A percentile compares a stretch with the other conserved stretches of the same genome.
Conservation (phyloP, 2,113 vertebrate species). For the Antennarius striatus region DNA sequence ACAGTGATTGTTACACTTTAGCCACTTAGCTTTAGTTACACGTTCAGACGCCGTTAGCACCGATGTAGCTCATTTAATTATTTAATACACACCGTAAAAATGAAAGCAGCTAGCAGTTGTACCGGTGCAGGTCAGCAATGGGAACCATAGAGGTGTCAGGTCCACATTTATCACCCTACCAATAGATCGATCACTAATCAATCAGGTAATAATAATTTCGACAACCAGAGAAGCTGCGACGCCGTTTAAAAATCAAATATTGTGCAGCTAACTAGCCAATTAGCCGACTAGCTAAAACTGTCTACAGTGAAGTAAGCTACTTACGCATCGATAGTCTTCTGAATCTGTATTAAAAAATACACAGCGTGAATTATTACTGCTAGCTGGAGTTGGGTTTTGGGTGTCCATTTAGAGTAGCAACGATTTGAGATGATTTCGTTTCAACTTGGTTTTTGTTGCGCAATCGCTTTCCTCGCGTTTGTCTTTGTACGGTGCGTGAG, state of each 20-base stretch:
- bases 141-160: not conserved
- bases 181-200: not conserved
- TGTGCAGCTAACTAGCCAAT: slow-evolving; percentile 28
- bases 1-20: too few species aligned
- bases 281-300: slow-evolving; percentile 13
- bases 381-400: not conserved
- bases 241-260: not conserved
- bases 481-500: slow-evolving; percentile 65
- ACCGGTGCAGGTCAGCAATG: not conserved
- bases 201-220: not conserved
- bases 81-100: not conserved
- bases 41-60: too few species aligned
- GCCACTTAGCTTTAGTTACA: too few species aligned
- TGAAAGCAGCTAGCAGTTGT: not conserved
- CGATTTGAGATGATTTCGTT: slow-evolving; percentile 11
- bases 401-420: not conserved
- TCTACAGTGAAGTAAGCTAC: slow-evolving; percentile 44
- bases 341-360: slow-evolving; percentile 66
- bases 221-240: not conserved
- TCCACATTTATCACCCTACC: not conserved
- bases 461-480: slow-evolving; percentile 40
- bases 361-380: slow-evolving; percentile 66
- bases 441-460: slow-evolving; percentile 50
- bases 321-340: slow-evolving; percentile 81
- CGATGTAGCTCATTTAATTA: not conserved